phyloP scores from a whole-genome alignment of 2,888 invertebrate genomes.

The Automeris io region DNA sequence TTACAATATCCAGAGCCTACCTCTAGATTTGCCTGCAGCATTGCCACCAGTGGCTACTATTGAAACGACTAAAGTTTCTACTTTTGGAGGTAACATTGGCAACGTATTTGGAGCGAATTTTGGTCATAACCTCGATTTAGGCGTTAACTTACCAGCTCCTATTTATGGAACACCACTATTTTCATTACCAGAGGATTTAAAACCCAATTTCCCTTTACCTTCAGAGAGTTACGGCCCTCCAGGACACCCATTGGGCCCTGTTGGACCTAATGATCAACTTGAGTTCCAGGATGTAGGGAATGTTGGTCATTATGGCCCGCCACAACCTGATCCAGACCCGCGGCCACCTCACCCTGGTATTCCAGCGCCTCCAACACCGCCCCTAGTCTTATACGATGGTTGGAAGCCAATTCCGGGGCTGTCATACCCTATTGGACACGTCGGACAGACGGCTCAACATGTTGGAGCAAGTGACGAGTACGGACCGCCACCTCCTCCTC shows the following conservation, averaged over 20 bases:
- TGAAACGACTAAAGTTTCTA: conserved; percentile 4
- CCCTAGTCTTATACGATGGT: conserved; percentile 87
- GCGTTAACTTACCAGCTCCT: conserved; percentile 55
- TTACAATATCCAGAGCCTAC: conserved; percentile 46
- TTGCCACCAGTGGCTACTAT: conserved; percentile 17
- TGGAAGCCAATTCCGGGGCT: conserved; percentile 90
- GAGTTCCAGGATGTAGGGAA: conserved; percentile 49
- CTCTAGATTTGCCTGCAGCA: conserved; percentile 26
- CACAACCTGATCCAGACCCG: conserved; percentile 76
- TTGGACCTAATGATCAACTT: conserved; percentile 56
- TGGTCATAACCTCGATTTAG: conserved; percentile 29
- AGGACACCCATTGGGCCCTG: conserved; percentile 50
- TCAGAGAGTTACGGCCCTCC: conserved; percentile 68
- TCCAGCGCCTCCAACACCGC: conserved; percentile 85
- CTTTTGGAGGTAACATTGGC: neutral
- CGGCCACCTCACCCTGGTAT: conserved; percentile 81
- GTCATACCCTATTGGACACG: conserved; percentile 54
- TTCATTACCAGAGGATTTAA: conserved; percentile 46
- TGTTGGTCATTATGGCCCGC: conserved; percentile 74
- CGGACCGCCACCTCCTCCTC: conserved; percentile 50
- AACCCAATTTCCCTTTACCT: conserved; percentile 63
- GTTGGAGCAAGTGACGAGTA: conserved; percentile 39
- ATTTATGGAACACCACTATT: conserved; percentile 60
- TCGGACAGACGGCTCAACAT: conserved; percentile 20
- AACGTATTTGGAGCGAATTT: conserved; percentile 3